These are phyloP conservation scores for Diphyllodes magnificus DNA, from an alignment of 2,113 vertebrate genomes.

Conservation along the genomic window DNA sequence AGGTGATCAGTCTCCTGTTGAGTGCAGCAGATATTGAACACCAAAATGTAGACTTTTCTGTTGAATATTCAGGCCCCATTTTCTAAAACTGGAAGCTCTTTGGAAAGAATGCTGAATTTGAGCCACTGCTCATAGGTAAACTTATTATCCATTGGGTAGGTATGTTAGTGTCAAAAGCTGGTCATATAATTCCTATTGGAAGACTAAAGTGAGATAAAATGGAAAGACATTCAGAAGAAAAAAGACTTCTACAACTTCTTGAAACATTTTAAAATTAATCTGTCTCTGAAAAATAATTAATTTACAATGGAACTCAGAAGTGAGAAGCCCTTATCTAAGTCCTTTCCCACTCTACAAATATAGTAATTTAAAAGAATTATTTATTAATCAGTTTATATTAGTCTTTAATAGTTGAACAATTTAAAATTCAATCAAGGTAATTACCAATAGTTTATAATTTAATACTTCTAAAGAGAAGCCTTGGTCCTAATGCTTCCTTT, in stretches of 20 bases:
- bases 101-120: neutral
- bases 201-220: neutral
- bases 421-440: neutral
- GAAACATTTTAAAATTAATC: neutral
- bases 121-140: neutral
- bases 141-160: neutral
- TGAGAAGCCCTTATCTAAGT: neutral
- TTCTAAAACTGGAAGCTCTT: neutral
- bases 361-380: neutral
- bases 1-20: neutral
- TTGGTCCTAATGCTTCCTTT: fast-evolving
- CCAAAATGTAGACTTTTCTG: neutral
- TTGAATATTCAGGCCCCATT: neutral
- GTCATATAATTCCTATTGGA: neutral
- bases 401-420: neutral
- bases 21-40: neutral
- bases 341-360: neutral
- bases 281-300: neutral
- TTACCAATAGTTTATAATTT: neutral
- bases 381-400: neutral
- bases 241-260: neutral
- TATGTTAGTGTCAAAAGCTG: neutral
- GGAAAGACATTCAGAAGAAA: neutral
- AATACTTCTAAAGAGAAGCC: neutral
- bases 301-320: neutral